Percentiles rank a stretch among this genome's conserved stretches.
phyloP scores from a whole-genome alignment of 2,797 vertebrate genomes.

The Ataeniobius toweri region DNA sequence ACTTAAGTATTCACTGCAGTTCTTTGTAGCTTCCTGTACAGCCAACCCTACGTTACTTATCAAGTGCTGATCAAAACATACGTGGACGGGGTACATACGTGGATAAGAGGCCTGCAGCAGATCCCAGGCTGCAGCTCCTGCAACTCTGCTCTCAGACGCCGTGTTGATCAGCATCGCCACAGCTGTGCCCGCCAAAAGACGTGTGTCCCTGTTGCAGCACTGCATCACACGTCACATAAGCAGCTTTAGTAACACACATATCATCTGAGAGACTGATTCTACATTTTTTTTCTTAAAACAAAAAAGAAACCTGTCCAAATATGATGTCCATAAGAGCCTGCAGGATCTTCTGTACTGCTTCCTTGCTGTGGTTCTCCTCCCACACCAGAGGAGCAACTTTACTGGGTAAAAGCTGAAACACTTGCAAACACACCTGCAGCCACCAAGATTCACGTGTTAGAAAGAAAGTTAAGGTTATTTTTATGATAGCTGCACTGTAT shows the following conservation, averaged over 20 bases:
- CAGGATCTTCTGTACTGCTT: conserved; percentile 78
- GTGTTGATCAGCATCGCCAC: conserved; percentile 88
- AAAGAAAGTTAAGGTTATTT: conserved; percentile 1
- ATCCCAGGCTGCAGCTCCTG: conserved; percentile 71
- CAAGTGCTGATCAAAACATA: not conserved
- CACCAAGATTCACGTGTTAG: conserved; percentile 28
- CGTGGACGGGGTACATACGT: conserved; percentile 52
- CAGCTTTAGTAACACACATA: not conserved
- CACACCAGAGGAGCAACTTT: conserved; percentile 79
- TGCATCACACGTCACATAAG: conserved; percentile 41
- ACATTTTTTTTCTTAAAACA: not conserved
- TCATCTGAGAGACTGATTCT: not conserved
- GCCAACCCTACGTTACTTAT: not conserved
- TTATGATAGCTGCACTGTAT: not conserved
- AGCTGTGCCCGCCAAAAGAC: conserved; percentile 86
- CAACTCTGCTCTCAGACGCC: conserved; percentile 56
- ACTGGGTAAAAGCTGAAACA: conserved; percentile 83
- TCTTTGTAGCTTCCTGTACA: not conserved
- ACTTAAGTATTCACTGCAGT: not conserved
- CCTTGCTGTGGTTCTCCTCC: conserved; percentile 39
- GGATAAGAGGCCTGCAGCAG: conserved; percentile 73
- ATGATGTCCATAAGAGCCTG: conserved; percentile 81
- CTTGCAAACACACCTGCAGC: conserved; percentile 85
- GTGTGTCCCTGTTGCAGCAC: conserved; percentile 81
- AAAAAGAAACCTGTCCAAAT: conserved; percentile 78